Conservation (phyloP, 2,888 invertebrate genomes). For the Heteropelma amictum region DNA sequence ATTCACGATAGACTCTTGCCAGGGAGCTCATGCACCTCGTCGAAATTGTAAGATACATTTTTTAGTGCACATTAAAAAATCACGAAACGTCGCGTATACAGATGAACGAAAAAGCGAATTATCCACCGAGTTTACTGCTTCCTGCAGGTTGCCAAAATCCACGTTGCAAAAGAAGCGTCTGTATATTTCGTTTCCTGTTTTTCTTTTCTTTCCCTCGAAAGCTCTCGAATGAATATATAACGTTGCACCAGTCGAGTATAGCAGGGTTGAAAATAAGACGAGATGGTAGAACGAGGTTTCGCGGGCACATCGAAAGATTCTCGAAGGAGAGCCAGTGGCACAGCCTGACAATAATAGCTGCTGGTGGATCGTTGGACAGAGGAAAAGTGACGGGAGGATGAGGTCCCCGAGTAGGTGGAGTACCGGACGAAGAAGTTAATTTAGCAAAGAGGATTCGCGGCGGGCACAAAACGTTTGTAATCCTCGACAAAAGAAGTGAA, state of each 20-base stretch:
- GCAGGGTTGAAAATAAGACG: not conserved
- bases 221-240: not conserved
- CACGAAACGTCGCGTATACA: slow-evolving; percentile 12
- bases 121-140: slow-evolving; percentile 66
- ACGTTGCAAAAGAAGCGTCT: slow-evolving; percentile 53
- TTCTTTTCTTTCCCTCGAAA: too few species aligned
- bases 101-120: slow-evolving; percentile 60
- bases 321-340: slow-evolving; percentile 21
- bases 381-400: not conserved
- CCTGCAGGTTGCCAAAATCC: slow-evolving; percentile 66
- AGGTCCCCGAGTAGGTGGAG: slow-evolving; percentile 23
- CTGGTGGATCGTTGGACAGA: slow-evolving; percentile 39
- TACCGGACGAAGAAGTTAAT: slow-evolving; percentile 62
- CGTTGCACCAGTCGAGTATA: not conserved
- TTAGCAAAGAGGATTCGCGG: slow-evolving; percentile 66
- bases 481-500: slow-evolving; percentile 60
- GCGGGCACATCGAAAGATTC: slow-evolving; percentile 22
- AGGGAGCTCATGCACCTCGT: slow-evolving; percentile 4
- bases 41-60: slow-evolving; percentile 50
- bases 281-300: slow-evolving; percentile 2
- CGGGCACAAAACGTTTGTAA: slow-evolving; percentile 64
- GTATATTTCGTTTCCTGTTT: slow-evolving; percentile 11
- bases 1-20: not conserved
- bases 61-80: slow-evolving; percentile 18
- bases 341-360: slow-evolving; percentile 63